Base-by-base conservation (phyloP, 2,888 invertebrate species). In the Anoplius nigerrimus region DNA sequence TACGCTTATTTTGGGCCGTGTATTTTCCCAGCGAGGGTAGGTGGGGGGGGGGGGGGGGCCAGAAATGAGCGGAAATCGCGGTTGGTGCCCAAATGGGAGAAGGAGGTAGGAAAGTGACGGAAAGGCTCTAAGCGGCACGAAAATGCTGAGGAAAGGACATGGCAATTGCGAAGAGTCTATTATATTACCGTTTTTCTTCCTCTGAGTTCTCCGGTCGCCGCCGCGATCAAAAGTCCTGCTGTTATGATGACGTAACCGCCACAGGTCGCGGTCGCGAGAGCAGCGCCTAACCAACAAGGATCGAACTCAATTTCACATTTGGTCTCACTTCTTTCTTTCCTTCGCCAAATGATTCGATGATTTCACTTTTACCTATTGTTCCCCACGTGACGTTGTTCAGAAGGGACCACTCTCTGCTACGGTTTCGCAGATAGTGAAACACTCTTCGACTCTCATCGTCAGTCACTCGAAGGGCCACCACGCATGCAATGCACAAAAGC, bases 321-420 rank as follows among this genome's bases (percentile, higher is more conserved):
- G n/a, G n/a, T n/a, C n/a, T n/a, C n/a, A n/a, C n/a, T n/a, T 27
- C 16, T 27, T 8, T 18, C 27, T 18, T 55, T 27, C 16, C 24
- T 55, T 55, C 18, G 11, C 22, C 6, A 42, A n/a, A 6, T 34
- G 11, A 34, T 34, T 34, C 34, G 34, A 11, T n/a, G n/a, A n/a
- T n/a, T n/a, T 56, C 60, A 24, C 45, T 60, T 70, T 64, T 82
- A 87, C 94, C 94, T 46, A 93, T 91, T 24, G 91, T 90, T 82
- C 93, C 93, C 93, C 94, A 94, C 0, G 94, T 94, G 75, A 94
- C 92, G 55, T 93, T 94, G 79, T 92, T 93, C 72, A 94, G 90
- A 34, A 94, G 90, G 43, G 93, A 93, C 94, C 94, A 94, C 89
- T 94, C 94, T 54, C 93, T 90, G 27, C 94, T 94, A 67, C 93